These are phyloP conservation scores for Ceratoteleas bidentatus DNA, from an alignment of 1,140 invertebrate species.

Conservation along the genomic window DNA sequence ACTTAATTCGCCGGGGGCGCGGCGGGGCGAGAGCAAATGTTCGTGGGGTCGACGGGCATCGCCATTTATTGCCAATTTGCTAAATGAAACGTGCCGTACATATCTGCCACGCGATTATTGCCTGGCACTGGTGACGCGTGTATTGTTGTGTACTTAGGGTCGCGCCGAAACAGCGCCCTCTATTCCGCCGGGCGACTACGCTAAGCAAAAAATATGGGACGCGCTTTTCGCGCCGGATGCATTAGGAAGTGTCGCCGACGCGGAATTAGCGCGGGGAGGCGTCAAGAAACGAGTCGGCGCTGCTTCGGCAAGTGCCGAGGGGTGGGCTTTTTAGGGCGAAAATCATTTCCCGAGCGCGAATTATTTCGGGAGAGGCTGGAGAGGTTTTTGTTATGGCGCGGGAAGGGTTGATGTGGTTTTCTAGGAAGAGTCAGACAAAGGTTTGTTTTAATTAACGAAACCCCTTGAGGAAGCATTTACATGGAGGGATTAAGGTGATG, in stretches of 20 bases:
- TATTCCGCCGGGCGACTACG: slow-evolving; percentile 35
- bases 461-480: too few relatives aligned
- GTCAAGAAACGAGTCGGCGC: not conserved
- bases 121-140: slow-evolving; percentile 48
- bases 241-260: slow-evolving; percentile 15
- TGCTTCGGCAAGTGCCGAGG: too few relatives aligned
- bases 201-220: slow-evolving; percentile 25
- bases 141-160: slow-evolving; percentile 52
- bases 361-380: too few relatives aligned
- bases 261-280: slow-evolving; percentile 14
- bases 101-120: slow-evolving; percentile 66
- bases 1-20: slow-evolving; percentile 76
- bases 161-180: slow-evolving; percentile 27
- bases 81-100: slow-evolving; percentile 77
- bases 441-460: too few relatives aligned
- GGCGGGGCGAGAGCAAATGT: slow-evolving; percentile 66
- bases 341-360: too few relatives aligned
- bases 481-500: too few relatives aligned
- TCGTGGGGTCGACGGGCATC: slow-evolving; percentile 75
- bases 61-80: slow-evolving; percentile 81
- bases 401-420: too few relatives aligned
- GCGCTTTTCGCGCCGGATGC: slow-evolving; percentile 10
- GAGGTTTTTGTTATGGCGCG: too few relatives aligned
- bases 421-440: too few relatives aligned
- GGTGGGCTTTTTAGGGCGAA: too few relatives aligned